A percentile compares a stretch with the other conserved stretches of the same genome.
These are phyloP conservation scores for Ormia ochracea DNA, from an alignment of 2,888 invertebrate species.

Conservation along the genomic window DNA sequence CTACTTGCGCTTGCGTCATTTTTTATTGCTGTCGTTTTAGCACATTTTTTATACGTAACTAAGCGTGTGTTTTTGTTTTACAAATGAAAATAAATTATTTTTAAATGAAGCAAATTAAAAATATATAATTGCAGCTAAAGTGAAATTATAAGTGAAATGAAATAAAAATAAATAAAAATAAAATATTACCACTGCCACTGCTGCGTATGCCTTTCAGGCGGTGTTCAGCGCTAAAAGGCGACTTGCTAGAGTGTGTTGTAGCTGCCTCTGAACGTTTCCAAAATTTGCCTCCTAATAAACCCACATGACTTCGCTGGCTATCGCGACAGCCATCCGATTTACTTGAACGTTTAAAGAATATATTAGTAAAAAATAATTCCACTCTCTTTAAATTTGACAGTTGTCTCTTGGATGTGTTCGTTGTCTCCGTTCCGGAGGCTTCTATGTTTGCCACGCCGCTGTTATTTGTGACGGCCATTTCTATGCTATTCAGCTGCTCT, in stretches of 20 bases:
- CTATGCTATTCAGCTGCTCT: conserved; percentile 3
- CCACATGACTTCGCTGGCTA: conserved; percentile 75
- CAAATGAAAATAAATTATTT: conserved; percentile 35
- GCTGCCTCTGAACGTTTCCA: conserved; percentile 68
- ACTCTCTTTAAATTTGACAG: conserved; percentile 63
- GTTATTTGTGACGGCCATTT: not conserved
- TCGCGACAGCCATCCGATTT: conserved; percentile 69
- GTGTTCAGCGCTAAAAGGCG: conserved; percentile 71
- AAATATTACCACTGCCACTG: conserved; percentile 75
- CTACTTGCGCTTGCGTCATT: conserved; percentile 26
- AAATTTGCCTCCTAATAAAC: conserved; percentile 70
- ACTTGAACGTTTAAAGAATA: conserved; percentile 70
- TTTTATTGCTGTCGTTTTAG: conserved; percentile 62
- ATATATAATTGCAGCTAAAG: conserved; percentile 39
- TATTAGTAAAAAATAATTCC: conserved; percentile 66
- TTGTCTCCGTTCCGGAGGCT: too few species aligned
- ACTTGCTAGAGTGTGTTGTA: not conserved
- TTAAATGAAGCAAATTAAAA: conserved; percentile 55
- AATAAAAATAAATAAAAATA: conserved; percentile 64
- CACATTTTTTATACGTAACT: conserved; percentile 88
- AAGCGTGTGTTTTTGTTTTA: conserved; percentile 73
- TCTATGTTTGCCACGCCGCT: not conserved
- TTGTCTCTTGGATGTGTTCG: too few species aligned
- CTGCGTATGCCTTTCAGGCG: conserved; percentile 75
- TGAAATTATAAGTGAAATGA: conserved; percentile 32